Evolutionary conservation across 2,797 vertebrate species (phyloP).

Genomic region (Phataginus tetradactyla): DNA sequence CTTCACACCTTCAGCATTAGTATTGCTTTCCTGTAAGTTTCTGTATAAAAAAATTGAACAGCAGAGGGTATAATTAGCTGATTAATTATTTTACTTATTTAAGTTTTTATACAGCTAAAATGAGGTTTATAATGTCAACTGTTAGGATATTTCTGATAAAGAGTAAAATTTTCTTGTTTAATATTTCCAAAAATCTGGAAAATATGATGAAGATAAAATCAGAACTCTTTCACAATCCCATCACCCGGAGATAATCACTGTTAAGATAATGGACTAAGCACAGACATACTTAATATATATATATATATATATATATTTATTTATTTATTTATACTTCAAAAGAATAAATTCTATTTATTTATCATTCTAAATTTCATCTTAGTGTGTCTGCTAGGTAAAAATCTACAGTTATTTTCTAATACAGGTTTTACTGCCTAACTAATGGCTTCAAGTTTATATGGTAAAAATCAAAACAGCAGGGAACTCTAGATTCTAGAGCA

Average conservation of each 20-base stretch:
- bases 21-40: slow-evolving; percentile 6
- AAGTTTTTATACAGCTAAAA: neutral
- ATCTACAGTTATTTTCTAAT: neutral
- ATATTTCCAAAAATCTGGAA: neutral
- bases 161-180: neutral
- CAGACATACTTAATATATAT: neutral
- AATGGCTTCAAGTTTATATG: neutral
- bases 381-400: neutral
- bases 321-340: neutral
- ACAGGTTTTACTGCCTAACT: slow-evolving; percentile 2
- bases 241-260: neutral
- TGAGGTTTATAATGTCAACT: neutral
- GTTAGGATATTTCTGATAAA: slow-evolving; percentile 20
- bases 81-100: neutral
- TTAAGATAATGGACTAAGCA: neutral
- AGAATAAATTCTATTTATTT: neutral
- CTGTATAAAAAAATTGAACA: neutral
- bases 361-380: slow-evolving; percentile 12
- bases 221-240: neutral
- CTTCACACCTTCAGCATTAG: neutral
- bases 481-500: slow-evolving; percentile 1
- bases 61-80: neutral
- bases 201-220: neutral
- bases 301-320: too few species aligned
- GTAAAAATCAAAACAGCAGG: slow-evolving; percentile 25